Base-by-base conservation (phyloP, 2,113 vertebrate species). In the Barnardius zonarius region DNA sequence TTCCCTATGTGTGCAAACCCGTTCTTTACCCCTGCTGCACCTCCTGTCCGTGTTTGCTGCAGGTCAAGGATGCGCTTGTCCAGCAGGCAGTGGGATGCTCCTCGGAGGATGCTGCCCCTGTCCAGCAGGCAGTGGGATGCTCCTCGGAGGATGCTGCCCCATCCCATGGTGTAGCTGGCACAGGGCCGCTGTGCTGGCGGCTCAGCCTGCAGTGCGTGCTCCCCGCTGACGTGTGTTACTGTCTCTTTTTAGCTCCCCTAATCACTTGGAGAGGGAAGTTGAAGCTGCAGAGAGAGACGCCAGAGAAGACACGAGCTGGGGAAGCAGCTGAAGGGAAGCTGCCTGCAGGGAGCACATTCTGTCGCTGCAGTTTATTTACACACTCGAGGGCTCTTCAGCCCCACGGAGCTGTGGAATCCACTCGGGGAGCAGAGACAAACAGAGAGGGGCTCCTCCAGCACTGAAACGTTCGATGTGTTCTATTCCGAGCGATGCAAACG, bases 321-420 rank as follows among this genome's bases (percentile, higher is more conserved):
- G 94, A 73, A 79, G 91, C 79, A 59, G 90, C 92, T 67, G 68
- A 59, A 73, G 82, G 72, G 90, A 80, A 90, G 25, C 25, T 24
- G 82, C 87, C 90, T 35, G 25, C 11, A 3, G 91, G 70, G 64
- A 89, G 84, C 81, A 25, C 79, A 3, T 52, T 88, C 86, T 55
- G 25, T 11, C 24, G 5, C 28, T 3, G 1, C 84, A 23, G 82
- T 15, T 73, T 66, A 67, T 95, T 95, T 77, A 92, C 87, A 25
- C 87, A 15, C 94, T 83, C 7, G 48, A 93, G 91, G 84, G 95
- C 94, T 90, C 95, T 95, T 66, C 92, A 94, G 84, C 67, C 87
- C 67, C 78, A n/a, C 7, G 17, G 90, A 94, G 75, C 93, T 80
- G 82, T 5, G 49, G 74, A 59, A 94, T 59, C 57, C 95, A 6